Evolutionary conservation across 2,888 invertebrate species (phyloP).

Genomic region (Dasypogon diadema): DNA sequence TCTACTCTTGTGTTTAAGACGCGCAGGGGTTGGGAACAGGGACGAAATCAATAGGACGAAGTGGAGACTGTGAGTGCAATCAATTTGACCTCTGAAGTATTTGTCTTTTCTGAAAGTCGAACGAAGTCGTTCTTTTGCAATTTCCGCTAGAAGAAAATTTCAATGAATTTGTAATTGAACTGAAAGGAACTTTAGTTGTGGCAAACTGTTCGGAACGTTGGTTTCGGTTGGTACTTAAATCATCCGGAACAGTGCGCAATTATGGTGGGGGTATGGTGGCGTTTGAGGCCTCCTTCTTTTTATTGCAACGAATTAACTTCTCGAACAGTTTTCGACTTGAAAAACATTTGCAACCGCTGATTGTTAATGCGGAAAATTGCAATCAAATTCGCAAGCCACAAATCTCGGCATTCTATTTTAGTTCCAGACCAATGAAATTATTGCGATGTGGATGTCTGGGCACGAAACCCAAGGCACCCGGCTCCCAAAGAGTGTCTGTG

Average conservation of each 20-base stretch:
- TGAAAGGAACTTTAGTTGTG: slow-evolving; percentile 8
- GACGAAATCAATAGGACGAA: slow-evolving; percentile 26
- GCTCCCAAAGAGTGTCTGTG: background rate
- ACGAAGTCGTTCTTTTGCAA: slow-evolving; percentile 13
- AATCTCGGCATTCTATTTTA: background rate
- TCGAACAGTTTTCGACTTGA: background rate
- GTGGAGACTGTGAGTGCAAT: slow-evolving; percentile 13
- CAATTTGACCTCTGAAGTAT: slow-evolving; percentile 33
- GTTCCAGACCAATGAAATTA: too few species aligned
- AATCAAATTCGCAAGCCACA: background rate
- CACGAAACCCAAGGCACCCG: too few species aligned
- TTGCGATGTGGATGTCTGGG: too few species aligned
- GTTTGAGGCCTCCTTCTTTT: background rate
- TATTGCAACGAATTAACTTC: background rate
- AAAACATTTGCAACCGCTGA: background rate
- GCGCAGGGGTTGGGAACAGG: background rate
- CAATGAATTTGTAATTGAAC: slow-evolving; percentile 35
- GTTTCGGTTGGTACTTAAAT: background rate
- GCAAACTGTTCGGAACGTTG: background rate
- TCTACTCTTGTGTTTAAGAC: background rate
- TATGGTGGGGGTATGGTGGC: background rate
- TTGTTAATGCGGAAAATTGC: background rate
- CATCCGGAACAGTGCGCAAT: background rate
- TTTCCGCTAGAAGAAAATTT: slow-evolving; percentile 28
- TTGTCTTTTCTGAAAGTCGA: slow-evolving; percentile 21